Base-by-base conservation (phyloP, 2,888 invertebrate genomes). In the Apeira syringaria region DNA sequence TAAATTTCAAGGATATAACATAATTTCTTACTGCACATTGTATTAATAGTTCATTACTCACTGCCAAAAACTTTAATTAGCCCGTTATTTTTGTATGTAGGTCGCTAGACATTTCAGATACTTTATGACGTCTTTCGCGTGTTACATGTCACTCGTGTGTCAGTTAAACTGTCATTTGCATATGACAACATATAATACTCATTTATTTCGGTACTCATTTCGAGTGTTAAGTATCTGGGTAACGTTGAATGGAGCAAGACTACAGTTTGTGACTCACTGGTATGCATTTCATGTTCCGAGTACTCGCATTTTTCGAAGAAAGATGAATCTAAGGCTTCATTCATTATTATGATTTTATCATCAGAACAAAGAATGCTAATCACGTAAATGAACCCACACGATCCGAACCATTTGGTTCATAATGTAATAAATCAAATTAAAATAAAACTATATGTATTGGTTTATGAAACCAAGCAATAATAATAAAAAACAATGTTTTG, bases 1-100 rank as follows among this genome's bases (percentile, higher is more conserved):
- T n/a, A 4, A 3, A 15, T 15, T 15, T 15, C 15, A 15, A 15
- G 20, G 7, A 18, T 9, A 25, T 33, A 24, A 17, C 34, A 31
- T 31, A 41, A 48, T 46, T 37, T 32, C 45, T 37, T 12, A 18
- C 41, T 44, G 49, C 25, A 38, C 20, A 37, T 27, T 34, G 42
- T 56, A 58, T 52, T 49, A 51, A 50, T 47, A 56, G 46, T 55
- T 18, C 35, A 56, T 38, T 52, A 57, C 52, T 47, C 48, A 48
- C 44, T 44, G 46, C 44, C 47, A 58, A 53, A n/a, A 53, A 47
- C 45, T 54, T 56, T 64, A 61, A 63, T 63, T 61, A 60, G 52
- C 44, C 9, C 34, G 41, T 38, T 54, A 60, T 59, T 60, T 55
- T 38, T 13, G 53, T 47, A 63, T 55, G 35, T 54, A 50, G 64